Percentiles rank a stretch among this genome's conserved stretches.
phyloP scores from a whole-genome alignment of 2,888 invertebrate species.

The Nycteola revayana region DNA sequence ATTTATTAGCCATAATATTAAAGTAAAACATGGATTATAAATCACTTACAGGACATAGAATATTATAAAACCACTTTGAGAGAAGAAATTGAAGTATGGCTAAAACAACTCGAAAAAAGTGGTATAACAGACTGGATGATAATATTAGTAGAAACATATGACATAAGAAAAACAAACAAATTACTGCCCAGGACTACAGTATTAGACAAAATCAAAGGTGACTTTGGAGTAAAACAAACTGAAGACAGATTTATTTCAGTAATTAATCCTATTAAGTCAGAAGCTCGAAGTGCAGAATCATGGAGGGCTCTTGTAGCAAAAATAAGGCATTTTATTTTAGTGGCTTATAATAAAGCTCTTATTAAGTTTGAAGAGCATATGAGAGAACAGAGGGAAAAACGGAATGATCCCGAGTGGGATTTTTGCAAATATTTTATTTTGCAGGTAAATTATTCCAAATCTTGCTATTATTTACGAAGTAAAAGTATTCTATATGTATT shows the following conservation, averaged over 20 bases:
- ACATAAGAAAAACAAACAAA: slow-evolving; percentile 95
- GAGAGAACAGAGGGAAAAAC: slow-evolving; percentile 92
- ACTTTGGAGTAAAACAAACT: slow-evolving; percentile 94
- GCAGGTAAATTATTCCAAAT: slow-evolving; percentile 84
- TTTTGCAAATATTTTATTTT: slow-evolving; percentile 97
- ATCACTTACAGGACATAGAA: slow-evolving; percentile 90
- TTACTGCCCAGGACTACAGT: slow-evolving; percentile 95
- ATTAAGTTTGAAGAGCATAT: slow-evolving; percentile 94
- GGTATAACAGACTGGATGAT: slow-evolving; percentile 96
- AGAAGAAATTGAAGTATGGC: slow-evolving; percentile 95
- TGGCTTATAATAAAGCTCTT: slow-evolving; percentile 93
- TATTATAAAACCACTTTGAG: slow-evolving; percentile 92
- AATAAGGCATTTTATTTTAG: slow-evolving; percentile 90
- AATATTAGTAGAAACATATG: slow-evolving; percentile 94
- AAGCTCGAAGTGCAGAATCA: slow-evolving; percentile 94
- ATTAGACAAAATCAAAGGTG: slow-evolving; percentile 95
- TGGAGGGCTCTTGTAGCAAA: slow-evolving; percentile 93
- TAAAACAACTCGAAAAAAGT: slow-evolving; percentile 87
- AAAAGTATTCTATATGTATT: too few species aligned
- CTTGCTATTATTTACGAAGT: too few species aligned
- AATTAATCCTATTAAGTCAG: slow-evolving; percentile 94
- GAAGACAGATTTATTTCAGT: slow-evolving; percentile 94
- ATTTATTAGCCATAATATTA: too few species aligned
- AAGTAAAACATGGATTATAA: too few species aligned
- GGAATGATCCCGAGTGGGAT: slow-evolving; percentile 96